These are phyloP conservation scores for Drosophila mulleri DNA, from an alignment of 2,888 invertebrate genomes.

Conservation along the genomic window DNA sequence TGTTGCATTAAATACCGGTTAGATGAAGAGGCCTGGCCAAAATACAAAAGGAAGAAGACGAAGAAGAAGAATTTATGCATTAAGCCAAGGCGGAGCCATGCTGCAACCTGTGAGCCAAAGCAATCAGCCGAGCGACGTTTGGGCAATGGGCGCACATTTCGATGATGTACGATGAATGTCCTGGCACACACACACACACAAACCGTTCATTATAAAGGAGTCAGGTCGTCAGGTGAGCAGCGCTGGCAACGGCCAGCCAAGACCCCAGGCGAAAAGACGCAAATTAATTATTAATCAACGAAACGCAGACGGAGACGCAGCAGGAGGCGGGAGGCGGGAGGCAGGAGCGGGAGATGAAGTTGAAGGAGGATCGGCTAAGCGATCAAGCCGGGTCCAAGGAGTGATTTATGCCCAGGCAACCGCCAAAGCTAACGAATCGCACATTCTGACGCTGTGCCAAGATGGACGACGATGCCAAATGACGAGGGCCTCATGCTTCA, in stretches of 20 bases:
- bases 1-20: constrained; percentile 71
- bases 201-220: constrained; percentile 82
- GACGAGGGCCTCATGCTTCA: constrained; percentile 54
- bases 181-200: constrained; percentile 57
- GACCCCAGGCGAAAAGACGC: constrained; percentile 73
- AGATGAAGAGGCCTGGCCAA: constrained; percentile 48
- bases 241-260: constrained; percentile 27
- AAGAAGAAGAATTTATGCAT: constrained; percentile 63
- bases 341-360: constrained; percentile 1
- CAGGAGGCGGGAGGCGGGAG: neutral
- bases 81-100: constrained; percentile 47
- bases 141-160: constrained; percentile 57
- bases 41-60: constrained; percentile 22
- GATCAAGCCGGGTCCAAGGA: constrained; percentile 51
- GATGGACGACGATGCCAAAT: constrained; percentile 75
- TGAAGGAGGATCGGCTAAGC: constrained; percentile 47
- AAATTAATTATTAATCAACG: constrained; percentile 85
- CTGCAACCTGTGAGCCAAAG: constrained; percentile 65
- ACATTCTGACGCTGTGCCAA: constrained; percentile 75
- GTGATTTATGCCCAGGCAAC: constrained; percentile 75
- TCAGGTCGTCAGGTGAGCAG: constrained; percentile 76
- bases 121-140: constrained; percentile 61
- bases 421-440: constrained; percentile 78
- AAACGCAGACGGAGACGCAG: constrained; percentile 54
- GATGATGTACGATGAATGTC: constrained; percentile 80